Percentiles rank a stretch among this genome's conserved stretches.
Evolutionary conservation across 2,888 invertebrate species (phyloP).

Genomic region (Tribolium freemani): DNA sequence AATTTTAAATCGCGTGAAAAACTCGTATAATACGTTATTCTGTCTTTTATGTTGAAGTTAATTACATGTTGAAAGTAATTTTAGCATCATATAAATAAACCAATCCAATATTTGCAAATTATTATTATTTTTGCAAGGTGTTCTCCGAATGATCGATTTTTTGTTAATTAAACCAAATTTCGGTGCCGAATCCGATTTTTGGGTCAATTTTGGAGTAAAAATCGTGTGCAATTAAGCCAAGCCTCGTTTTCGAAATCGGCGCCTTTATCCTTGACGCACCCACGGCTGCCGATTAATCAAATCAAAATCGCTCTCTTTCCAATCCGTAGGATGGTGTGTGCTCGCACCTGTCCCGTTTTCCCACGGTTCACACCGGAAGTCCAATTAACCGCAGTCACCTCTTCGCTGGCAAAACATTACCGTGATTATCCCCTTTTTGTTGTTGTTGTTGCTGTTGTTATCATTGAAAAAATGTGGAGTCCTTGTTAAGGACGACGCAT

Average conservation of each 20-base stretch:
- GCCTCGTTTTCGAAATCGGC: not conserved
- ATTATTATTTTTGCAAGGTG: too few species aligned
- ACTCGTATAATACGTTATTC: too few species aligned
- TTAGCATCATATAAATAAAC: too few species aligned
- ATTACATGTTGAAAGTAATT: too few species aligned
- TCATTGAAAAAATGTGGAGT: conserved; percentile 42
- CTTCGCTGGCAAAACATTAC: conserved; percentile 51
- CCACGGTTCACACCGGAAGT: conserved; percentile 68
- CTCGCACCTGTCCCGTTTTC: conserved; percentile 65
- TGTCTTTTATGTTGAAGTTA: too few species aligned
- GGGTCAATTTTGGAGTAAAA: too few species aligned
- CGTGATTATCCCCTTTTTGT: conserved; percentile 10
- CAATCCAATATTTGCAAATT: too few species aligned
- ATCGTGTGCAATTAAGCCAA: too few species aligned
- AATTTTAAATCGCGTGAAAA: too few species aligned
- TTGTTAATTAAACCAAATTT: too few species aligned
- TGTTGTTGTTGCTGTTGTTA: not conserved
- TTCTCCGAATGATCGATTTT: too few species aligned
- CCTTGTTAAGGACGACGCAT: conserved; percentile 60
- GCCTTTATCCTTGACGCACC: conserved; percentile 38
- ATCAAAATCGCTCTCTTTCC: conserved; percentile 39
- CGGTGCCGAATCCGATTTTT: too few species aligned
- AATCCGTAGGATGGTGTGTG: conserved; percentile 19
- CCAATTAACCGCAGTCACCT: conserved; percentile 66
- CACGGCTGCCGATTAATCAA: conserved; percentile 46